Evolutionary conservation across 1,140 invertebrate species (phyloP).

Genomic region (Armadillidium nasatum): DNA sequence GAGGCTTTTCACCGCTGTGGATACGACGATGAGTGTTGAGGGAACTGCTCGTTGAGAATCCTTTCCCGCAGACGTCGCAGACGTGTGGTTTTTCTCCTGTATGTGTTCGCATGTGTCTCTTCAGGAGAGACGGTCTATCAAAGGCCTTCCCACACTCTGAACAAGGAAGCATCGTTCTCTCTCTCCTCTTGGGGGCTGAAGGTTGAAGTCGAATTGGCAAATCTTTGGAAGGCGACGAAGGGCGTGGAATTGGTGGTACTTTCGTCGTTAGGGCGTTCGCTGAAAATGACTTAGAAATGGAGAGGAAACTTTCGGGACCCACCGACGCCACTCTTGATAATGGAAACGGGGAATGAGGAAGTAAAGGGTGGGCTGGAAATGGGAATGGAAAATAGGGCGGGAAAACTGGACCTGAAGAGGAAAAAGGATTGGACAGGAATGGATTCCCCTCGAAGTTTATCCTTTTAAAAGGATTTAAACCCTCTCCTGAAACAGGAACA

Average conservation of each 20-base stretch:
- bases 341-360: background rate
- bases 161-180: conserved; percentile 67
- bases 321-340: background rate
- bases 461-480: background rate
- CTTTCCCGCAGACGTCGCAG: conserved; percentile 84
- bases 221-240: background rate
- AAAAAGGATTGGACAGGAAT: background rate
- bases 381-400: background rate
- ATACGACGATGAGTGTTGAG: conserved; percentile 92
- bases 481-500: no score
- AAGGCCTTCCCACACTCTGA: conserved; percentile 80
- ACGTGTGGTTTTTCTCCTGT: conserved; percentile 94
- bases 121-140: conserved; percentile 75
- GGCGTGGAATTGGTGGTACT: background rate
- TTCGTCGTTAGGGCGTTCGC: background rate
- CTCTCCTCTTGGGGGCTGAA: conserved; percentile 47
- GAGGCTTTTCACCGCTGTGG: conserved; percentile 92
- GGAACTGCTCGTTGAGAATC: conserved; percentile 91
- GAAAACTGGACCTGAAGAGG: background rate
- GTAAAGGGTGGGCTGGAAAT: background rate
- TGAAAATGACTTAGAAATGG: background rate
- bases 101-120: conserved; percentile 72
- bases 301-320: background rate
- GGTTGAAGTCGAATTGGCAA: no score
- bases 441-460: background rate